These are phyloP conservation scores for Pygmarrhopalites habei DNA, from an alignment of 1,140 invertebrate species.

Conservation along the genomic window DNA sequence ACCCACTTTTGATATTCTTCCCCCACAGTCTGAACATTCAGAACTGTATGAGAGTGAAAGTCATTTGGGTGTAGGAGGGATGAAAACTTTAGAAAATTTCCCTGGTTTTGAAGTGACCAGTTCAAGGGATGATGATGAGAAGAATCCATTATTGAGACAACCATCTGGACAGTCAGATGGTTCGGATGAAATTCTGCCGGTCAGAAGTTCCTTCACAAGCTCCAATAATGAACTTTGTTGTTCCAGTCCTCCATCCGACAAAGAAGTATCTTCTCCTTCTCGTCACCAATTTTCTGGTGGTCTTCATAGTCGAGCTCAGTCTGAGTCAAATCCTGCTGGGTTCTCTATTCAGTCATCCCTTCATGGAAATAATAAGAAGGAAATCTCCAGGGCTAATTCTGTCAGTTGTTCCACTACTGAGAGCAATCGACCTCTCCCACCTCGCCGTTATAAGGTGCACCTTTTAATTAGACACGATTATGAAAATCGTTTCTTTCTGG, in stretches of 20 bases:
- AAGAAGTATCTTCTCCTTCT: conserved; percentile 22
- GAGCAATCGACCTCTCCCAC: conserved; percentile 21
- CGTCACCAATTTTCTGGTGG: conserved; percentile 42
- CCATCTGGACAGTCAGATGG: conserved; percentile 35
- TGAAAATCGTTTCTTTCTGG: too few relatives aligned
- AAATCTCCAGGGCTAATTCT: conserved; percentile 19
- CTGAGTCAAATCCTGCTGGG: background rate
- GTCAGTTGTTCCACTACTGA: background rate
- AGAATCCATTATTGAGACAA: conserved; percentile 21
- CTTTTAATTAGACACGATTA: too few relatives aligned
- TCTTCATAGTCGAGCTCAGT: conserved; percentile 4
- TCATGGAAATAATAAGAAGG: conserved; percentile 30
- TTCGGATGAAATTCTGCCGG: conserved; percentile 16
- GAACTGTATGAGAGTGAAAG: too few relatives aligned
- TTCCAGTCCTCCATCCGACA: conserved; percentile 15
- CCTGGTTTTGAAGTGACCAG: background rate
- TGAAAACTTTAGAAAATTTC: too few relatives aligned
- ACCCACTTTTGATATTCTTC: too few relatives aligned
- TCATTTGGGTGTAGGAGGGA: too few relatives aligned
- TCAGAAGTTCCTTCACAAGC: conserved; percentile 12
- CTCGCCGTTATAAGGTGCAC: conserved; percentile 58
- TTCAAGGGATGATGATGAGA: conserved; percentile 7
- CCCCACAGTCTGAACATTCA: too few relatives aligned
- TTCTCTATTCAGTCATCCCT: conserved; percentile 1
- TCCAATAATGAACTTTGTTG: conserved; percentile 31